Conservation (phyloP, 2,888 invertebrate species). For the Euplagia quadripunctaria region DNA sequence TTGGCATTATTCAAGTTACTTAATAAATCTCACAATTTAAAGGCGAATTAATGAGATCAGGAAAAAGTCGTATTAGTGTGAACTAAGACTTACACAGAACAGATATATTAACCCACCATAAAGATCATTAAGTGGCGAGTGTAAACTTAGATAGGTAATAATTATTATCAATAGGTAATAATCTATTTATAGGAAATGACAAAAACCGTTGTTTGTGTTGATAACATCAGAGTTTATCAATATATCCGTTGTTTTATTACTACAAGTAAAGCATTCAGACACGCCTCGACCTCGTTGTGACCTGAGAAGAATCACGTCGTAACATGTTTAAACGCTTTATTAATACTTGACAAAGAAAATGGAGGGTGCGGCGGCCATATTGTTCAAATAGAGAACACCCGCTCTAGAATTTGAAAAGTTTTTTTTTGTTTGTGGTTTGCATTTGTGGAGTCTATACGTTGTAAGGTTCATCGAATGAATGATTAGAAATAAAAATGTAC, state of each 20-base stretch:
- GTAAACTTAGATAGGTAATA: neutral
- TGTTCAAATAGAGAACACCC: conserved; percentile 20
- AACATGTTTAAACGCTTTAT: neutral
- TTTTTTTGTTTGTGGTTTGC: neutral
- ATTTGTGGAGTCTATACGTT: neutral
- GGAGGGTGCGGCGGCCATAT: conserved; percentile 19
- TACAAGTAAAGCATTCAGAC: conserved; percentile 22
- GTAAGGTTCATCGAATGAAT: neutral
- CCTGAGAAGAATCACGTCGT: conserved; percentile 29
- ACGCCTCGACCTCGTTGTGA: conserved; percentile 20
- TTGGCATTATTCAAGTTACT: no score
- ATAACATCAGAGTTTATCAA: conserved; percentile 36
- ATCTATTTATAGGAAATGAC: conserved; percentile 24
- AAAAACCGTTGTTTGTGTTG: conserved; percentile 9
- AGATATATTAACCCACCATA: neutral
- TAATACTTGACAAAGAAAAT: neutral
- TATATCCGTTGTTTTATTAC: conserved; percentile 20
- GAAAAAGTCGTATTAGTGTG: no score
- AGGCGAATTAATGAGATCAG: no score
- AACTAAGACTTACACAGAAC: no score
- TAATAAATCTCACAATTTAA: no score
- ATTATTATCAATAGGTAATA: neutral
- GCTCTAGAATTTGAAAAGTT: conserved; percentile 1
- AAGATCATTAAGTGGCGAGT: neutral
- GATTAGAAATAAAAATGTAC: neutral